phyloP scores from a whole-genome alignment of 2,797 vertebrate genomes.

The Acropternis orthonyx region DNA sequence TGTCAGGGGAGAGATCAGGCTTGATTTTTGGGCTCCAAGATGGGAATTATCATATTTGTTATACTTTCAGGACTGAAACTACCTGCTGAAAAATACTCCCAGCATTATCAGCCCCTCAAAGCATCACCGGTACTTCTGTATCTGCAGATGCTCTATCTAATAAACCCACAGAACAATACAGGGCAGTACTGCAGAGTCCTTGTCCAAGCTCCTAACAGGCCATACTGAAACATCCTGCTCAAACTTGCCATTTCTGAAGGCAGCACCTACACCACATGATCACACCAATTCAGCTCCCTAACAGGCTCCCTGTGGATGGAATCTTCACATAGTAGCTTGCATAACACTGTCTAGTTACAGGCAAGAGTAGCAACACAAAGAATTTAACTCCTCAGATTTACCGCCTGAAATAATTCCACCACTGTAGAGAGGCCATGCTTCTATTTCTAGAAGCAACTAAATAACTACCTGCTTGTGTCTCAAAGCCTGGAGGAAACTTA shows the following conservation, averaged over 20 bases:
- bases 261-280: not conserved
- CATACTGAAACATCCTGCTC: not conserved
- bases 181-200: not conserved
- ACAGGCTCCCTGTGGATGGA: not conserved
- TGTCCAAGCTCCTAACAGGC: not conserved
- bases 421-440: not conserved
- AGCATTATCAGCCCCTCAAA: not conserved
- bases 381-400: not conserved
- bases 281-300: not conserved
- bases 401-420: not conserved
- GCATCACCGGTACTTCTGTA: not conserved
- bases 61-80: not conserved
- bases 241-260: not conserved
- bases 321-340: not conserved
- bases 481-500: not conserved
- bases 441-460: not conserved
- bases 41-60: not conserved
- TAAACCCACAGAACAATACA: accelerated
- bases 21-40: not conserved
- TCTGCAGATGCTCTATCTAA: not conserved
- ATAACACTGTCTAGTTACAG: not conserved
- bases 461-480: not conserved
- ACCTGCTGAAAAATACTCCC: not conserved
- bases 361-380: not conserved
- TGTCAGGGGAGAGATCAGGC: not conserved